Base-by-base conservation (phyloP, 1,140 invertebrate genomes). In the Oncopodura yosiiana region DNA sequence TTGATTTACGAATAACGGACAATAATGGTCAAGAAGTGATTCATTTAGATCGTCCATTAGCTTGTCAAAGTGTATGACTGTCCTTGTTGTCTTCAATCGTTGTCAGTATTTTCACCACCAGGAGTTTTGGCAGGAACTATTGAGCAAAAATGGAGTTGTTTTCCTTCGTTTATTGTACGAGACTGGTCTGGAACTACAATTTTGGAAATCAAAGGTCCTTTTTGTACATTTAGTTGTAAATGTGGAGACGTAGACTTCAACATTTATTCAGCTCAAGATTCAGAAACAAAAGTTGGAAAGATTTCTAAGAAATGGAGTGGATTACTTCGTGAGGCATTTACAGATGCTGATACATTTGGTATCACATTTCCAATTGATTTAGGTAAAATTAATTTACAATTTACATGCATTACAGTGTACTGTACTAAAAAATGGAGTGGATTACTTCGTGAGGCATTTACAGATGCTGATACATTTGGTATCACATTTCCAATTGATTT, bases 371-470 rank as follows among this genome's bases (percentile, higher is more conserved):
- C 86, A 1, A 71, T 82, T 63, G 83, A 89, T 67, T 70, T 90
- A 53, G 83, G n/a, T n/a, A n/a, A n/a, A n/a, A n/a, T n/a, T n/a
- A 41, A 9, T 34, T 14, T 38, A 6, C n/a, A 42, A 1, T n/a
- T n/a, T n/a, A n/a, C n/a, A n/a, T n/a, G n/a, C n/a, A n/a, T n/a
- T n/a, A n/a, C n/a, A n/a, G n/a, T n/a, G n/a, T n/a, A n/a, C n/a
- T n/a, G n/a, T n/a, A n/a, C 78, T 1, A 86, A 87, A 66, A 77
- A 84, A 64, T 87, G 83, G 82, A 75, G 79, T 1, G 84, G 84
- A 0, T 59, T 85, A 3, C 68, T 75, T 0, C 72, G 78, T 24
- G 83, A 87, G 70, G 66, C 77, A 3, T 84, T 86, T 62, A 84
- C 83, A 0, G 82, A 49, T 49, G 19, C 34, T 11, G 46, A 49